Conservation (phyloP, 2,888 invertebrate species). For the Microctonus brassicae region DNA sequence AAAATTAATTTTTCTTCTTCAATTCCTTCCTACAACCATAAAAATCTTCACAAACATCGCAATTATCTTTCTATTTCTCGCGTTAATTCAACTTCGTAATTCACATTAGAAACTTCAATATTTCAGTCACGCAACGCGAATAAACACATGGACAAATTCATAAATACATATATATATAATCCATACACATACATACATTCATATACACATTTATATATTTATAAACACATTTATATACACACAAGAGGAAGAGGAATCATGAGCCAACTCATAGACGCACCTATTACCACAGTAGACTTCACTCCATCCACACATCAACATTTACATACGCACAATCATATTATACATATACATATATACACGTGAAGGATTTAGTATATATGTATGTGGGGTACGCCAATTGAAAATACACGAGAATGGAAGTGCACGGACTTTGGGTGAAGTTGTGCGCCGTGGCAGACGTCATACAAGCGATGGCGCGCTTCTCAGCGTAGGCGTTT, state of each 20-base stretch:
- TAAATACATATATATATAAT: too few relatives aligned
- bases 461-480: conserved; percentile 38
- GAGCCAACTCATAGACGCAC: conserved; percentile 15
- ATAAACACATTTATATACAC: too few relatives aligned
- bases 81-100: neutral
- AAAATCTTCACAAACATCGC: too few relatives aligned
- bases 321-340: neutral
- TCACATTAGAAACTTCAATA: conserved; percentile 10
- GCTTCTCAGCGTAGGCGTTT: conserved; percentile 35
- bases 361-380: conserved; percentile 15
- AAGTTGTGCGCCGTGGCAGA: conserved; percentile 29
- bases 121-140: conserved; percentile 34
- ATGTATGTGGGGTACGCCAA: conserved; percentile 29
- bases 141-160: neutral
- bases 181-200: too few relatives aligned
- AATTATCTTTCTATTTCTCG: neutral
- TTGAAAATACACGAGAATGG: conserved; percentile 34
- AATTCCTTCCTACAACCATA: too few relatives aligned
- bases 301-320: neutral
- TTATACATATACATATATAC: neutral
- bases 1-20: neutral
- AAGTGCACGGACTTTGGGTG: conserved; percentile 39
- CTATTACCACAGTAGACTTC: neutral
- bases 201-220: too few relatives aligned
- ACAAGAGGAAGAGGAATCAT: neutral